Percentiles rank a stretch among this genome's conserved stretches.
Evolutionary conservation across 2,888 invertebrate species (phyloP).

Genomic region (Dryadula phaetusa): DNA sequence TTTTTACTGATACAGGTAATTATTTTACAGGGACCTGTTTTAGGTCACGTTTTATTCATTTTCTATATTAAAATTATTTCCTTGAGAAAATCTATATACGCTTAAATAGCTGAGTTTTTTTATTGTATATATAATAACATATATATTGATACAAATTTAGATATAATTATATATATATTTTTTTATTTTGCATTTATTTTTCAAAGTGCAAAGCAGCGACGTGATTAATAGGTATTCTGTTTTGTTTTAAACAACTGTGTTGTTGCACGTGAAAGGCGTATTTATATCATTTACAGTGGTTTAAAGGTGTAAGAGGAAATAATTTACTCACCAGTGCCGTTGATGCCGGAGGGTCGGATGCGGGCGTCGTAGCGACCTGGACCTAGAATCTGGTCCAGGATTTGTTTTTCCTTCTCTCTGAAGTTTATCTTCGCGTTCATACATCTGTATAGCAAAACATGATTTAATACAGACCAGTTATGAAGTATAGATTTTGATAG

Average conservation of each 20-base stretch:
- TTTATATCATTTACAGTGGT: constrained; percentile 40
- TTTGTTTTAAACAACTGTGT: constrained; percentile 1
- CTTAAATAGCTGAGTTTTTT: neutral
- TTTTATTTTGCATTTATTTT: neutral
- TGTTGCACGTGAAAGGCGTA: constrained; percentile 32
- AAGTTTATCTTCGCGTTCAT: constrained; percentile 93
- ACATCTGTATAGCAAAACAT: constrained; percentile 82
- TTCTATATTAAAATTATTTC: constrained; percentile 1
- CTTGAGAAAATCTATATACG: neutral
- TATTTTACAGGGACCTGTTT: constrained; percentile 31
- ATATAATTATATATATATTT: constrained; percentile 5
- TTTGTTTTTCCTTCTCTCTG: constrained; percentile 97
- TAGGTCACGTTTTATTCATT: constrained; percentile 16
- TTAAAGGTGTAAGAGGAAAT: constrained; percentile 6
- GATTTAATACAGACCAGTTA: neutral
- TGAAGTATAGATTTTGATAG: neutral
- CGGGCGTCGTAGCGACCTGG: constrained; percentile 96
- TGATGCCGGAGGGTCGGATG: constrained; percentile 96
- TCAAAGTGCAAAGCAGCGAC: constrained; percentile 34
- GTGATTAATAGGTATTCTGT: constrained; percentile 10
- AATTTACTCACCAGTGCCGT: constrained; percentile 94
- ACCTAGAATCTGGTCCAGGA: constrained; percentile 96
- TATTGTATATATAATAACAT: constrained; percentile 13
- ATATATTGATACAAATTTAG: constrained; percentile 8
- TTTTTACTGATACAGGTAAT: neutral